phyloP scores from a whole-genome alignment of 1,140 invertebrate genomes.

The Cephus cinctus region DNA sequence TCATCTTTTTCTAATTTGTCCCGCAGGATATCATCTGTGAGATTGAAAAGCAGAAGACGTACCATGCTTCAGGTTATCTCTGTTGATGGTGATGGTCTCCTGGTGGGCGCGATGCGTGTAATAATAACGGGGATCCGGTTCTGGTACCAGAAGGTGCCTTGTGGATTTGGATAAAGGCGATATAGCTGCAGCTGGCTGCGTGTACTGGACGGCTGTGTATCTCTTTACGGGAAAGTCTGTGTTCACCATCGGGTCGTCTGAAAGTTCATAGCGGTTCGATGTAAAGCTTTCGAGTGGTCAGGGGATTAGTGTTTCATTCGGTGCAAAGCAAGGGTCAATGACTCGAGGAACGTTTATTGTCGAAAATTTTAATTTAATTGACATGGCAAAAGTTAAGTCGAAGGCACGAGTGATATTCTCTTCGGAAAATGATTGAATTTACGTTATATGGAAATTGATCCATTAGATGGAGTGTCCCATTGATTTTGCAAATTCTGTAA shows the following conservation, averaged over 20 bases:
- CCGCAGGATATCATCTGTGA: no score
- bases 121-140: constrained; percentile 69
- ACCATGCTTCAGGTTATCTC: constrained; percentile 56
- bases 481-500: no score
- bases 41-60: constrained; percentile 14
- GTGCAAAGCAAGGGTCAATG: background rate
- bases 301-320: background rate
- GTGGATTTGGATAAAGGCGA: constrained; percentile 78
- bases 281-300: background rate
- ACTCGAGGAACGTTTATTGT: no score
- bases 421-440: background rate
- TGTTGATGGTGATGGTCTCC: constrained; percentile 62
- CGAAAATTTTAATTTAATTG: background rate
- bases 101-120: constrained; percentile 64
- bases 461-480: no score
- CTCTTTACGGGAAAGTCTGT: constrained; percentile 74
- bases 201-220: constrained; percentile 76
- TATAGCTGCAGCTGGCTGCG: constrained; percentile 74
- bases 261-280: constrained; percentile 23
- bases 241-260: constrained; percentile 51
- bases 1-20: no score
- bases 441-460: no score
- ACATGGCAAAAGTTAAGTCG: background rate
- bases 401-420: background rate
- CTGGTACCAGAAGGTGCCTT: constrained; percentile 72